Conservation (phyloP, 2,888 invertebrate species). For the Scaptomyza polygonia region DNA sequence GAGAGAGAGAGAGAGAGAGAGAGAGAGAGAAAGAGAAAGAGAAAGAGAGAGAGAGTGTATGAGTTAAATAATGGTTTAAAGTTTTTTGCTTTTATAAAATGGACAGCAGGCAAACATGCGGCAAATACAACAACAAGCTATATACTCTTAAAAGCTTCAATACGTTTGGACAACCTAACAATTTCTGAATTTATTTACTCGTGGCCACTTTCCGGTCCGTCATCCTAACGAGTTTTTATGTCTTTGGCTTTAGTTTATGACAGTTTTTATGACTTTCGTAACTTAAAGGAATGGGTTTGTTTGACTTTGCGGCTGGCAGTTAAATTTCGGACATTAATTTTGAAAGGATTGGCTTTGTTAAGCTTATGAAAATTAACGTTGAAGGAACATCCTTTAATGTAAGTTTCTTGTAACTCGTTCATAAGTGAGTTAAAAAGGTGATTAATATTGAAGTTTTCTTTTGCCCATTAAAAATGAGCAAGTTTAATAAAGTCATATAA, state of each 20-base stretch:
- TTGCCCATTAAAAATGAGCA: too few relatives aligned
- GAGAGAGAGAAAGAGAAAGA: too few relatives aligned
- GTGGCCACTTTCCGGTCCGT: slow-evolving; percentile 19
- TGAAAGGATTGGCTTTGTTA: slow-evolving; percentile 24
- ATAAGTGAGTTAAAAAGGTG: not conserved
- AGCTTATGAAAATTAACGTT: slow-evolving; percentile 16
- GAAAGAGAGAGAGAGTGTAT: not conserved
- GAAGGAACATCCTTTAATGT: slow-evolving; percentile 17
- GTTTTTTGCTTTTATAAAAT: not conserved
- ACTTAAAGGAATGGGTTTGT: slow-evolving; percentile 38
- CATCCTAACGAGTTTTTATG: slow-evolving; percentile 50
- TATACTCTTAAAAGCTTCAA: not conserved
- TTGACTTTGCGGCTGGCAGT: slow-evolving; percentile 12
- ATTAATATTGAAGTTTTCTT: too few relatives aligned
- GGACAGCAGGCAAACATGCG: slow-evolving; percentile 26
- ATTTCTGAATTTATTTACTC: not conserved
- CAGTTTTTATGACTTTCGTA: slow-evolving; percentile 47
- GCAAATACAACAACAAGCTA: slow-evolving; percentile 7
- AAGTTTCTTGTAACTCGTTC: slow-evolving; percentile 9
- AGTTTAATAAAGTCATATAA: too few relatives aligned
- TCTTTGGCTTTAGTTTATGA: slow-evolving; percentile 59
- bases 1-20: not conserved
- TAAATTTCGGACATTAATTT: slow-evolving; percentile 46
- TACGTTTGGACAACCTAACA: not conserved
- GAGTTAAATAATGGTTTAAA: not conserved